Percentiles rank a stretch among this genome's conserved stretches.
These are phyloP conservation scores for Geophilus truncorum DNA, from an alignment of 2,888 invertebrate genomes.

Conservation along the genomic window DNA sequence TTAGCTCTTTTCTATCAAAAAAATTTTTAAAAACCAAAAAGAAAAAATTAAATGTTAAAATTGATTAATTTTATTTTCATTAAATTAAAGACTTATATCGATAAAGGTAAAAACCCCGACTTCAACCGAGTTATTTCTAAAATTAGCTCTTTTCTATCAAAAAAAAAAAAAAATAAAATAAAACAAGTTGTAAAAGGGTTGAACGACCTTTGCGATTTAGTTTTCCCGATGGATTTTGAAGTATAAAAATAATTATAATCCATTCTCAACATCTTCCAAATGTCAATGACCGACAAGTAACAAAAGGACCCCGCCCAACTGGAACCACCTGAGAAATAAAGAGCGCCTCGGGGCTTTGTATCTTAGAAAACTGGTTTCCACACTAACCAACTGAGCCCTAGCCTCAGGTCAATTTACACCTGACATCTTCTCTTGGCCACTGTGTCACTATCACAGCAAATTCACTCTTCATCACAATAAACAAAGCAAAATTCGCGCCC, in stretches of 20 bases:
- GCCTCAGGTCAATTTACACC: conserved; percentile 13
- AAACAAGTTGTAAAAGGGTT: neutral
- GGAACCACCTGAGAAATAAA: conserved; percentile 22
- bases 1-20: no score
- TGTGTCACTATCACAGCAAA: conserved; percentile 23
- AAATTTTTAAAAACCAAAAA: no score
- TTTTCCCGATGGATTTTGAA: neutral
- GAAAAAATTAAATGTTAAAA: no score
- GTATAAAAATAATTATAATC: conserved; percentile 16
- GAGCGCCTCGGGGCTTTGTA: neutral
- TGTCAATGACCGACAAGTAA: conserved; percentile 24
- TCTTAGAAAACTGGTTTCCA: conserved; percentile 18
- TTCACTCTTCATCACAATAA: conserved; percentile 24
- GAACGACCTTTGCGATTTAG: neutral
- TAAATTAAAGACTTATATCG: neutral
- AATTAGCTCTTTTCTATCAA: neutral
- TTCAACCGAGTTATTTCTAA: neutral
- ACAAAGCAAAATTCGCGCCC: neutral
- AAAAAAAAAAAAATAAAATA: neutral
- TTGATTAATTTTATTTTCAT: no score
- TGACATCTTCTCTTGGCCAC: conserved; percentile 16
- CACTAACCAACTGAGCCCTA: conserved; percentile 21
- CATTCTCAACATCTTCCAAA: conserved; percentile 15
- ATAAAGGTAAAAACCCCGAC: neutral
- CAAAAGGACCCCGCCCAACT: neutral